Percentiles rank a stretch among this genome's conserved stretches.
Conservation (phyloP, 2,113 vertebrate species). For the Petrocephalus zakoni region DNA sequence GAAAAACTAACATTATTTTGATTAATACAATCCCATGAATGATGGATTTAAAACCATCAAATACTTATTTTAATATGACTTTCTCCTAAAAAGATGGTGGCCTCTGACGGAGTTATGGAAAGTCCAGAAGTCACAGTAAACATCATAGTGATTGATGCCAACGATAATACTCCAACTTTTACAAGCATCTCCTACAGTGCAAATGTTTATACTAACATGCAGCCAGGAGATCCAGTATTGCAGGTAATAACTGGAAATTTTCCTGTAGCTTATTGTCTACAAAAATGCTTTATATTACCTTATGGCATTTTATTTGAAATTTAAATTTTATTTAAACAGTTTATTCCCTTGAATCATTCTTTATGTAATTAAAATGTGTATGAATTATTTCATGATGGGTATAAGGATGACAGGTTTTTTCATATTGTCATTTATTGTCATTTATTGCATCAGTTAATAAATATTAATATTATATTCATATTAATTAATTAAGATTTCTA, state of each 20-base stretch:
- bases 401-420: neutral
- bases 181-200: slow-evolving; percentile 82
- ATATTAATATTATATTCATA: too few relatives aligned
- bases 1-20: neutral
- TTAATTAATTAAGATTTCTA: neutral
- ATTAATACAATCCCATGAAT: neutral
- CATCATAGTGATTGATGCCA: slow-evolving; percentile 87
- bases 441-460: neutral
- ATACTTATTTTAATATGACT: slow-evolving; percentile 8
- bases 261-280: neutral
- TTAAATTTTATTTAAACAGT: neutral
- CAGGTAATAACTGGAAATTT: slow-evolving; percentile 65
- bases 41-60: neutral
- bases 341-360: neutral
- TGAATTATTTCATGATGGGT: neutral
- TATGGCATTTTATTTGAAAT: neutral
- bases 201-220: slow-evolving; percentile 85
- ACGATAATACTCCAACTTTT: slow-evolving; percentile 90
- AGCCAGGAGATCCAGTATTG: slow-evolving; percentile 73
- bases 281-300: neutral
- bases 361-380: neutral
- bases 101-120: slow-evolving; percentile 90
- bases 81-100: slow-evolving; percentile 67
- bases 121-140: slow-evolving; percentile 76
- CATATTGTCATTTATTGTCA: neutral